Evolutionary conservation across 2,888 invertebrate genomes (phyloP), one percentile per base, ranked within the genome.

Genomic region (Philereme transversata): DNA sequence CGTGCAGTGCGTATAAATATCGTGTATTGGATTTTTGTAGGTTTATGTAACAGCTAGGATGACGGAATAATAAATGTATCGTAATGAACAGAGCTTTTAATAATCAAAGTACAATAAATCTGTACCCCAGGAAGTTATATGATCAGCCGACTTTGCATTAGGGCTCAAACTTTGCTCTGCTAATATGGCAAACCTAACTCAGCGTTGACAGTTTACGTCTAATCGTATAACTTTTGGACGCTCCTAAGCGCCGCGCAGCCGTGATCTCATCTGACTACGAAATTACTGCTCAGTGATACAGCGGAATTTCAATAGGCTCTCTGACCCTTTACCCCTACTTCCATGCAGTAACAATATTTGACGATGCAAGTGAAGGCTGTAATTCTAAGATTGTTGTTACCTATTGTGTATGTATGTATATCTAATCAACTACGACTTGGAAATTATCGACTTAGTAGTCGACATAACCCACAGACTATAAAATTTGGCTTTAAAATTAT

Each of bases 401-500:
- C 85, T 90, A 89, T 89, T 87, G 80, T 87, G 83, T 87, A 83
- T 85, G 84, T 88, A 87, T 81, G 57, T 82, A 82, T 86, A 86
- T 84, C 83, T 86, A 77, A 84, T 83, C 83, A 86, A 86, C 84
- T 88, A 87, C 83, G 86, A 87, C 84, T 88, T 87, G 75, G 74
- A 88, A 87, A 87, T 84, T 84, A 87, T 86, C 84, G 91, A 79
- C 87, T 75, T 65, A 68, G 68, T 74, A 79, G 90, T 88, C 90
- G 87, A 82, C 87, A 88, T 89, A 86, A 92, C 88, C 90, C 87
- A 93, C 92, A 93, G 93, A 93, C 93, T 93, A 89, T 86, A 60
- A 90, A 88, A 92, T 91, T 92, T 92, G 92, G 93, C 93, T 93
- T 93, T 93, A 93, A 93, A 88, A 81, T 79, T 84, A 85, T 91